Evolutionary conservation across 2,888 invertebrate species (phyloP).

Genomic region (Hartigia nigra): DNA sequence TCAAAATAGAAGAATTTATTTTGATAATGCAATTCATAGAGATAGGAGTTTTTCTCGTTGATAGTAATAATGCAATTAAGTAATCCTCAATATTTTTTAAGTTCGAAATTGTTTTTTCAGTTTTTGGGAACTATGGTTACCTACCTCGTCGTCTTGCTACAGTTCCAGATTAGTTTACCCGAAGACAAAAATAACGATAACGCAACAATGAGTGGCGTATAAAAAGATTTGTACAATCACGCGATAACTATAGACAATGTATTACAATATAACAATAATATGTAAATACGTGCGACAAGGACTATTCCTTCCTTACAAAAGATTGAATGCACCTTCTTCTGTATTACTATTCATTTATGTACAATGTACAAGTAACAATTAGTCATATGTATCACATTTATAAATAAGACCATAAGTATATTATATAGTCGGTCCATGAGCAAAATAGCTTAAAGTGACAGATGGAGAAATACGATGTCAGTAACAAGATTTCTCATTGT

Average conservation of each 20-base stretch:
- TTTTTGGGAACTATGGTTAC: constrained; percentile 82
- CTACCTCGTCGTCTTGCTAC: constrained; percentile 78
- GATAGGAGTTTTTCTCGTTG: neutral
- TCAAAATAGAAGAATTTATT: constrained; percentile 5
- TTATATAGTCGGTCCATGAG: no score
- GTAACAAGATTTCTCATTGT: no score
- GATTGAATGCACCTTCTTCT: neutral
- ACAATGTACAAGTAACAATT: neutral
- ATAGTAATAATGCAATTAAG: neutral
- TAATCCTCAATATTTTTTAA: neutral
- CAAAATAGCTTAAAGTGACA: no score
- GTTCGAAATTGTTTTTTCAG: constrained; percentile 60
- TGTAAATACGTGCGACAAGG: neutral
- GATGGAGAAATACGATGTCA: no score
- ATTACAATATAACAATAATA: neutral
- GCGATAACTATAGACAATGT: neutral
- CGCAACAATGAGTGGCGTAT: neutral
- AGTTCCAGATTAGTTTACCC: constrained; percentile 82
- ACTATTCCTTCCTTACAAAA: neutral
- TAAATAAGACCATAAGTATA: neutral
- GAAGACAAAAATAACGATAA: constrained; percentile 66
- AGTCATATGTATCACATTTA: neutral
- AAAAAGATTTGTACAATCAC: neutral
- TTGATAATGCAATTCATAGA: neutral
- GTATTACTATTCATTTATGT: neutral